Evolutionary conservation across 2,113 vertebrate genomes (phyloP), one percentile per base, ranked within the genome.

Genomic region (Phyllostomus discolor): DNA sequence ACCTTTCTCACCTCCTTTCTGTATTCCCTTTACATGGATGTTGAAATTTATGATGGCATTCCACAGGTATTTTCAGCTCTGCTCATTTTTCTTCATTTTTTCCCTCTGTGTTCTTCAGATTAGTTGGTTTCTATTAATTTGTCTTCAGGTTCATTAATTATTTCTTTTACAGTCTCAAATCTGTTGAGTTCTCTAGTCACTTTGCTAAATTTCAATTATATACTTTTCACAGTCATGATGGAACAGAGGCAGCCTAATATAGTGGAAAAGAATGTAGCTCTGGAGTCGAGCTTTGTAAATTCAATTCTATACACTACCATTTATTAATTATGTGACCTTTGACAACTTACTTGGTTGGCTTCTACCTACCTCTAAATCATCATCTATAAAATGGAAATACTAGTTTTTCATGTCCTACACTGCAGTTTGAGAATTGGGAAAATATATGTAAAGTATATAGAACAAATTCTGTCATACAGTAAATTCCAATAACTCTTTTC

Each of bases 131-230:
- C 46, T 54, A 79, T 20, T 84, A 17, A n/a, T 52, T 64, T 73
- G 14, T n/a, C 41, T 78, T 95, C n/a, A 93, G 33, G 54, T 50
- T 80, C 24, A 48, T 15, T 81, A 48, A 67, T 66, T 75, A 11
- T 91, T 72, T 87, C 22, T 64, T 88, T 87, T 70, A 84, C 26
- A 17, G 90, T 59, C 10, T 75, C 26, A 85, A 75, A 66, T 59
- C 28, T 93, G 35, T 19, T 48, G 12, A 73, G 46, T 2, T 62
- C 15, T 70, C 12, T 59, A 59, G 4, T 93, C 50, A 41, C 33
- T 66, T 91, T 94, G 88, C 91, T 31, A 79, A 79, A 79, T 83
- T 92, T 90, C 14, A 95, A 41, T 31, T 78, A 48, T 38, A 20
- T 66, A 75, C 20, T 93, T 91, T 80, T 83, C 24, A 66, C 11